Evolutionary conservation across 2,113 vertebrate genomes (phyloP).

Genomic region (Stigmatopora argus): DNA sequence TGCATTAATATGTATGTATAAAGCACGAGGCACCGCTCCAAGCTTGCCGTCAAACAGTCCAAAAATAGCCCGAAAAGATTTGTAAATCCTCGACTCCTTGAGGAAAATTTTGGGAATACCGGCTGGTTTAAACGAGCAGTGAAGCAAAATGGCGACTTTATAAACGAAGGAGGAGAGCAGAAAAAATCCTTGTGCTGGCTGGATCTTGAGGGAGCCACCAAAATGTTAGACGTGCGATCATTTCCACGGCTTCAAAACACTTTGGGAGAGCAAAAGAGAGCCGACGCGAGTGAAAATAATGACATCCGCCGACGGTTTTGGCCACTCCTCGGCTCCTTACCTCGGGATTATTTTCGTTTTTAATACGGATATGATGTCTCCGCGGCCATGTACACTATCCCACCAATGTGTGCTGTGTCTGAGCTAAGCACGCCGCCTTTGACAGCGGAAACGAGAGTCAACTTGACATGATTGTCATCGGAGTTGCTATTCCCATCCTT

Average conservation of each 20-base stretch:
- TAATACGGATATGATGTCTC: conserved; percentile 63
- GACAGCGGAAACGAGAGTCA: conserved; percentile 77
- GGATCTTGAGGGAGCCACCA: conserved; percentile 68
- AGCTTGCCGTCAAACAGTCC: conserved; percentile 51
- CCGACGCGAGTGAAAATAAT: conserved; percentile 55
- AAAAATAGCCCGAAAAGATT: conserved; percentile 43
- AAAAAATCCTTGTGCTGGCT: conserved; percentile 67
- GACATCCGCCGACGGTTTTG: conserved; percentile 37
- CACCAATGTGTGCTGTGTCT: conserved; percentile 70
- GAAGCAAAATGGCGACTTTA: conserved; percentile 97
- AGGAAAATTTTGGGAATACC: conserved; percentile 68
- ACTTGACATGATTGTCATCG: conserved; percentile 76
- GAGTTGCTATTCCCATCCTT: conserved; percentile 65
- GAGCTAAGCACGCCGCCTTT: conserved; percentile 73
- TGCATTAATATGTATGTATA: conserved; percentile 71
- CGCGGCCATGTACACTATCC: conserved; percentile 71
- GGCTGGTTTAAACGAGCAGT: conserved; percentile 76
- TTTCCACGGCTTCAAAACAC: conserved; percentile 56
- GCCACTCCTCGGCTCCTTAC: conserved; percentile 64
- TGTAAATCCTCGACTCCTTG: conserved; percentile 51
- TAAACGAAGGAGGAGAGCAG: conserved; percentile 79
- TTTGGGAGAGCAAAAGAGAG: conserved; percentile 59
- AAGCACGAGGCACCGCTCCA: conserved; percentile 65
- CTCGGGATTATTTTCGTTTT: conserved; percentile 67
- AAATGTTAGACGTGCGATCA: conserved; percentile 68